Percentiles rank a stretch among this genome's conserved stretches.
Conservation (phyloP, 2,113 vertebrate genomes). For the Tupaia tana region DNA sequence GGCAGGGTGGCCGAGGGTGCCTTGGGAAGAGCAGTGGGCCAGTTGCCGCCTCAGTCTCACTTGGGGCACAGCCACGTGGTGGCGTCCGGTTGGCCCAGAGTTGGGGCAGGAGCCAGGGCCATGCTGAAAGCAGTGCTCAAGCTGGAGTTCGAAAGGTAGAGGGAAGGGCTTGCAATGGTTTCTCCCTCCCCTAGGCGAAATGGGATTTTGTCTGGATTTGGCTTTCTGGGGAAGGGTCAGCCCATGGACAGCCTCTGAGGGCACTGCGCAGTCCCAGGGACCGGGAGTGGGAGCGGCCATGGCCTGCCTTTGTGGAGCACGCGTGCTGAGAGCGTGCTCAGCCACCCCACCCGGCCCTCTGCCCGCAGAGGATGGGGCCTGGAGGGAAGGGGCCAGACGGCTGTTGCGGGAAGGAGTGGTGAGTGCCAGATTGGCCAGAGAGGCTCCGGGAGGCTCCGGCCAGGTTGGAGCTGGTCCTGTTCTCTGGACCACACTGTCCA, state of each 20-base stretch:
- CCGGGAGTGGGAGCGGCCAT: background rate
- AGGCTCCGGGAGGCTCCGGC: slow-evolving; percentile 50
- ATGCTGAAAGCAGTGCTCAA: background rate
- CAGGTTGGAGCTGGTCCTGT: background rate
- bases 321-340: background rate
- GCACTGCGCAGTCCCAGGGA: background rate
- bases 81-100: too few species aligned
- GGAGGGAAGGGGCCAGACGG: background rate
- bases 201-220: slow-evolving; percentile 4
- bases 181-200: background rate
- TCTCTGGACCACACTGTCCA: background rate
- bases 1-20: background rate
- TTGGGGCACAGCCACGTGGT: background rate
- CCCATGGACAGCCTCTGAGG: background rate
- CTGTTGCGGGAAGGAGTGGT: background rate
- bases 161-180: background rate
- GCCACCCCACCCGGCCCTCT: too few species aligned
- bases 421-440: background rate
- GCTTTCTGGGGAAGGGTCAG: background rate
- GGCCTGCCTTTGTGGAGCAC: background rate
- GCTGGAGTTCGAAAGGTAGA: background rate
- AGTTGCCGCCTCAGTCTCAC: background rate
- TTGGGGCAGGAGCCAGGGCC: too few species aligned
- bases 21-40: background rate
- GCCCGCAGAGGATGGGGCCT: background rate